Percentiles rank a stretch among this genome's conserved stretches.
Evolutionary conservation across 2,797 vertebrate genomes (phyloP).

Genomic region (Phalanger gymnotis): DNA sequence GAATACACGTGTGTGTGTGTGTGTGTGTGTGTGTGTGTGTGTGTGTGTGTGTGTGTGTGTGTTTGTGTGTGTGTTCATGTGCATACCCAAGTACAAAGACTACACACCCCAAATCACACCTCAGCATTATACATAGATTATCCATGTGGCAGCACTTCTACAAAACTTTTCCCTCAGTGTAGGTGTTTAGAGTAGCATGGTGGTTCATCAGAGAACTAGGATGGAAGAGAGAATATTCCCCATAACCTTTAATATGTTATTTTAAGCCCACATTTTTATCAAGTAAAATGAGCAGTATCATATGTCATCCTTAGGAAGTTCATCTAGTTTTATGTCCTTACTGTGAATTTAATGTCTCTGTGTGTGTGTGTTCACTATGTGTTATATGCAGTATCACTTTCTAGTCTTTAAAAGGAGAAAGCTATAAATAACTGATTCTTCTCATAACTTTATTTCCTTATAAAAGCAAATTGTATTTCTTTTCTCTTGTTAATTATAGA

Average conservation of each 20-base stretch:
- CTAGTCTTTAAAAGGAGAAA: constrained; percentile 3
- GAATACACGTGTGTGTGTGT: not conserved
- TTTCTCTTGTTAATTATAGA: not conserved
- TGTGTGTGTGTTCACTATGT: not conserved
- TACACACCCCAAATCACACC: not conserved
- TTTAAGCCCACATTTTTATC: not conserved
- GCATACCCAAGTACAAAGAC: not conserved
- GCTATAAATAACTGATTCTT: not conserved
- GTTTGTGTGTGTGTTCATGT: not conserved
- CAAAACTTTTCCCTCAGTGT: not conserved
- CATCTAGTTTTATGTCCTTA: not conserved
- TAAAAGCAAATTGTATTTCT: not conserved
- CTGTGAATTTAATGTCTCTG: not conserved
- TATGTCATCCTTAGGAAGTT: not conserved
- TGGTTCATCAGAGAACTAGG: not conserved
- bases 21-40: too few relatives aligned
- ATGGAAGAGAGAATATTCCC: not conserved
- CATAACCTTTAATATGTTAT: not conserved
- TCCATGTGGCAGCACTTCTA: not conserved
- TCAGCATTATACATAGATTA: not conserved
- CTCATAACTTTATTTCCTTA: constrained; percentile 12
- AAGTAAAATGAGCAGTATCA: not conserved
- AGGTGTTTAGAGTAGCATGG: not conserved
- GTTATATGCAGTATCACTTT: not conserved
- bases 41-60: too few relatives aligned